Conservation (phyloP, 2,113 vertebrate species). For the Semicossyphus pulcher region DNA sequence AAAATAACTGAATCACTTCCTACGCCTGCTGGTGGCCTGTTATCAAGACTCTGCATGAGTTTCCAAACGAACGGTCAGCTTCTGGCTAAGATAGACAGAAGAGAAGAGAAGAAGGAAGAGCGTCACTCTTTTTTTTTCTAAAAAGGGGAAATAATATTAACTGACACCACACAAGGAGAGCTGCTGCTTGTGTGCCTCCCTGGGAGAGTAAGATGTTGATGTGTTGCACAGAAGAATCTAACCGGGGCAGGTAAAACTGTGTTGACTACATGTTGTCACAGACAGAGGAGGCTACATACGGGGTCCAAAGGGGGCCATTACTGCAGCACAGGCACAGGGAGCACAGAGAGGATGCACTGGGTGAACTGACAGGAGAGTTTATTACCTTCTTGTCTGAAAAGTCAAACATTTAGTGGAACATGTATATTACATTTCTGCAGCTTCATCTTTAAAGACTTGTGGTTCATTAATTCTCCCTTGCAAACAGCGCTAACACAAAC, state of each 20-base stretch:
- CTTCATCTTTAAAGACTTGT: not conserved
- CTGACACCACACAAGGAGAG: slow-evolving; percentile 34
- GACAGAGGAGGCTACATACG: slow-evolving; percentile 47
- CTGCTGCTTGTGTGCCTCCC: not conserved
- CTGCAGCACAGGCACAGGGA: slow-evolving; percentile 47
- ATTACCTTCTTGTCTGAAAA: slow-evolving; percentile 2
- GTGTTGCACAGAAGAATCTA: slow-evolving; percentile 15
- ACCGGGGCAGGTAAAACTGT: slow-evolving; percentile 15
- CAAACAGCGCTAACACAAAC: not conserved
- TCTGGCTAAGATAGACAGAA: slow-evolving; percentile 57
- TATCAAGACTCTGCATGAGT: slow-evolving; percentile 72
- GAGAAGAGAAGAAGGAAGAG: slow-evolving; percentile 55
- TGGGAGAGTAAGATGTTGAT: not conserved
- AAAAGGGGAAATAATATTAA: slow-evolving; percentile 53
- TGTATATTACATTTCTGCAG: slow-evolving; percentile 1
- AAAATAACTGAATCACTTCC: slow-evolving; percentile 80
- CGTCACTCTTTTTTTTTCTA: not conserved
- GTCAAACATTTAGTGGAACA: slow-evolving; percentile 21
- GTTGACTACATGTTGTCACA: slow-evolving; percentile 39
- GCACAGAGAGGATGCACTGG: slow-evolving; percentile 31
- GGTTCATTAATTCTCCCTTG: not conserved
- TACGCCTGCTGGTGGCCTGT: slow-evolving; percentile 58
- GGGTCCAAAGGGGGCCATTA: slow-evolving; percentile 47
- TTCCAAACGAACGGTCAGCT: slow-evolving; percentile 68
- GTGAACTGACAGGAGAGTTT: slow-evolving; percentile 20